Percentiles rank a stretch among this genome's conserved stretches.
phyloP scores from a whole-genome alignment of 2,888 invertebrate species.

The Lobophora halterata region DNA sequence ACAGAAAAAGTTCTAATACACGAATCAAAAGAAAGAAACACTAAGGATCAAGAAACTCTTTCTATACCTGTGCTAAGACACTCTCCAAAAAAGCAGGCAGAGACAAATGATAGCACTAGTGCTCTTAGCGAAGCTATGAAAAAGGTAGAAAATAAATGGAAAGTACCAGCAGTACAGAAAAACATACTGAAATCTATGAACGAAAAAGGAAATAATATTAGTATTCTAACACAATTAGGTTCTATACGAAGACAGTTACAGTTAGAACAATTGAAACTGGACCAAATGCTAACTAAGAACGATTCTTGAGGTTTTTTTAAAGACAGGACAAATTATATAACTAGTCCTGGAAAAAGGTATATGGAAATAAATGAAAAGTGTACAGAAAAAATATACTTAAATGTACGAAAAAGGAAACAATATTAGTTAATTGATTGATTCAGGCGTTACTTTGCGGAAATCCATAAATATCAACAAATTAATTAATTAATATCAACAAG shows the following conservation, averaged over 20 bases:
- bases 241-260: conserved; percentile 85
- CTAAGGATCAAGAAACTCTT: conserved; percentile 41
- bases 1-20: conserved; percentile 48
- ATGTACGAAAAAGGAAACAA: conserved; percentile 69
- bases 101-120: conserved; percentile 28
- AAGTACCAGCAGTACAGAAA: conserved; percentile 84
- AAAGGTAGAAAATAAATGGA: conserved; percentile 68
- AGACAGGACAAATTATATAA: not conserved
- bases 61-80: conserved; percentile 84
- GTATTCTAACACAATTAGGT: conserved; percentile 84
- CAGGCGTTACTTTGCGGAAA: no score
- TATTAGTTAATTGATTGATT: no score
- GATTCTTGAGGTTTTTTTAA: conserved; percentile 29
- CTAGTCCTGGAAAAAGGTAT: conserved; percentile 14
- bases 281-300: conserved; percentile 60
- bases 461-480: no score
- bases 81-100: conserved; percentile 46
- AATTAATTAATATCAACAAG: no score
- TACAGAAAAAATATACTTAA: conserved; percentile 83
- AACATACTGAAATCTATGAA: conserved; percentile 75
- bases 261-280: conserved; percentile 82
- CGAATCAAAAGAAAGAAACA: conserved; percentile 24
- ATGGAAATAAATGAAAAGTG: conserved; percentile 80
- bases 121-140: conserved; percentile 64
- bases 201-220: conserved; percentile 73